Evolutionary conservation across 1,140 invertebrate species (phyloP).

Genomic region (Tetragnatha versicolor): DNA sequence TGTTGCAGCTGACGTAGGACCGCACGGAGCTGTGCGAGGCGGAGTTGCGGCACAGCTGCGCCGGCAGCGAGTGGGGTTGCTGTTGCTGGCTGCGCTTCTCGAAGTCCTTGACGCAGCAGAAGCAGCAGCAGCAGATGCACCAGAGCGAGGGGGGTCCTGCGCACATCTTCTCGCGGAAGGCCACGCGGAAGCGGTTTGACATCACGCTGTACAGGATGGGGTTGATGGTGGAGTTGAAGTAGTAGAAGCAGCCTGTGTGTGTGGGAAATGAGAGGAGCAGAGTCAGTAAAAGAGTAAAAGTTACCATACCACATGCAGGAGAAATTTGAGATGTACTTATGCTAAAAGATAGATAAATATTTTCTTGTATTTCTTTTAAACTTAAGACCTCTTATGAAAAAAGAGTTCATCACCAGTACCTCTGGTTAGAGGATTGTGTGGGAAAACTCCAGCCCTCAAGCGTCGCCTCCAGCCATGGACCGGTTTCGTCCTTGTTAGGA

Average conservation of each 20-base stretch:
- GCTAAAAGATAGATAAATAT: too few species aligned
- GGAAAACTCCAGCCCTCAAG: too few species aligned
- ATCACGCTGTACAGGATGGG: constrained; percentile 61
- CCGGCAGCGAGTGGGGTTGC: neutral
- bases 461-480: too few species aligned
- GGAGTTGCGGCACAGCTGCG: constrained; percentile 33
- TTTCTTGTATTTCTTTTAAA: too few species aligned
- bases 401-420: too few species aligned
- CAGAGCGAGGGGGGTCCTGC: constrained; percentile 1
- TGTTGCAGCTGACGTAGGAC: constrained; percentile 31
- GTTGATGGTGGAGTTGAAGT: constrained; percentile 61
- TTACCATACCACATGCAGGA: too few species aligned
- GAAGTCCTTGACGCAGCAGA: constrained; percentile 35
- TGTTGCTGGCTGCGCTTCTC: constrained; percentile 34
- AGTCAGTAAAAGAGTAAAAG: too few species aligned
- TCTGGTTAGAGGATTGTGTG: too few species aligned
- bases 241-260: constrained; percentile 59
- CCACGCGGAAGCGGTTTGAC: constrained; percentile 60
- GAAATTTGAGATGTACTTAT: too few species aligned
- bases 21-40: constrained; percentile 40
- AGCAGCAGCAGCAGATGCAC: constrained; percentile 36
- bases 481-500: too few species aligned
- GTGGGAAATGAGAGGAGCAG: too few species aligned
- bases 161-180: constrained; percentile 56
- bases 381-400: too few species aligned